Conservation (phyloP, 1,140 invertebrate genomes). For the Ceratina australensis region DNA sequence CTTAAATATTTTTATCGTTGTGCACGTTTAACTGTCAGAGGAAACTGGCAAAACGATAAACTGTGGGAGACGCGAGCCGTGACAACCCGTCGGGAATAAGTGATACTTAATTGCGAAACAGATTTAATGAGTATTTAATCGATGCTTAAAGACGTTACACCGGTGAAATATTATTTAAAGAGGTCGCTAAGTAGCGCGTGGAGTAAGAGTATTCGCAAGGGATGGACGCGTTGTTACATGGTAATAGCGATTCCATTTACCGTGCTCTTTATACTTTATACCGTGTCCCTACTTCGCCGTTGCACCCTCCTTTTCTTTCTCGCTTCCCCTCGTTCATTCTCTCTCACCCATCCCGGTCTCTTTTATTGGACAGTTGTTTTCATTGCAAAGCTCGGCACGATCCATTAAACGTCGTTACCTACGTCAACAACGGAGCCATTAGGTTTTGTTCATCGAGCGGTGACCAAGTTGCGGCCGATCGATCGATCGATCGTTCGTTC, state of each 20-base stretch:
- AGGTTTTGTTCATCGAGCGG: slow-evolving; percentile 48
- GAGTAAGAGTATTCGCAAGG: slow-evolving; percentile 13
- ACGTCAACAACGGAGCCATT: slow-evolving; percentile 59
- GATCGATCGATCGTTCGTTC: slow-evolving; percentile 29
- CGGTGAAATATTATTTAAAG: slow-evolving; percentile 43
- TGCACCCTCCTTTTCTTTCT: not conserved
- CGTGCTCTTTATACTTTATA: slow-evolving; percentile 9
- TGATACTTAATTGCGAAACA: not conserved
- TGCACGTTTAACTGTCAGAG: too few relatives aligned
- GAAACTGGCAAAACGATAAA: too few relatives aligned
- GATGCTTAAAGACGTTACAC: slow-evolving; percentile 6
- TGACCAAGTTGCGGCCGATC: slow-evolving; percentile 28
- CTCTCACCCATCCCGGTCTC: slow-evolving; percentile 8
- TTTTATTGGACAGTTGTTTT: slow-evolving; percentile 57
- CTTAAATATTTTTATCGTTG: too few relatives aligned
- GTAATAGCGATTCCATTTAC: slow-evolving; percentile 43
- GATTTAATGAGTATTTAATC: slow-evolving; percentile 16
- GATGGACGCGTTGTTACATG: slow-evolving; percentile 25
- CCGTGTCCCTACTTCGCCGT: not conserved
- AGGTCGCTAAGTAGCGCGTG: slow-evolving; percentile 32
- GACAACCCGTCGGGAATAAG: too few relatives aligned
- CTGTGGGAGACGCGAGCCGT: too few relatives aligned
- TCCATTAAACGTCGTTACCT: slow-evolving; percentile 62
- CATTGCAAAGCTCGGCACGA: slow-evolving; percentile 55
- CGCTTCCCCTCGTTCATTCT: slow-evolving; percentile 2